phyloP scores from a whole-genome alignment of 2,888 invertebrate genomes.

The Drosophila longiperda region DNA sequence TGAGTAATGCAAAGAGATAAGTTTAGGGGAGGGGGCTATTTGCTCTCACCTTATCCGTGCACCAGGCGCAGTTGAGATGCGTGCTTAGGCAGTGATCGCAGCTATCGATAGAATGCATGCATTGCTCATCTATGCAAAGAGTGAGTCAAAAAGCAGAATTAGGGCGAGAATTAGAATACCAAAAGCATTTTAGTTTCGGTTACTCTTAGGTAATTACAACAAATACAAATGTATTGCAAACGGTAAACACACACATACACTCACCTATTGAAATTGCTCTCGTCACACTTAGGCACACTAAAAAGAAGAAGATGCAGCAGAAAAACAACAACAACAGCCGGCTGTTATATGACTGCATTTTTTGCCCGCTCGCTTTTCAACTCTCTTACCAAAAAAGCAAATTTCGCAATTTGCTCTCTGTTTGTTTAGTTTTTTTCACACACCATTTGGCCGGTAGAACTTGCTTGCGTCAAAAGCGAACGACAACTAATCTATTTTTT shows the following conservation, averaged over 20 bases:
- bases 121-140: slow-evolving; percentile 72
- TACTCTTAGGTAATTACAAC: background rate
- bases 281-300: slow-evolving; percentile 10
- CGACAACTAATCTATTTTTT: slow-evolving; percentile 60
- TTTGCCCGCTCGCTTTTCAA: slow-evolving; percentile 2
- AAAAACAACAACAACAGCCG: slow-evolving; percentile 15
- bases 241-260: slow-evolving; percentile 15
- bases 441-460: slow-evolving; percentile 33
- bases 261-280: slow-evolving; percentile 51
- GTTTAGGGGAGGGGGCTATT: background rate
- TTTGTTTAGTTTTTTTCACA: slow-evolving; percentile 15
- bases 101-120: slow-evolving; percentile 74
- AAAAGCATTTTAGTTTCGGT: background rate
- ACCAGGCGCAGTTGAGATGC: slow-evolving; percentile 83
- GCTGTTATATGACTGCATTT: slow-evolving; percentile 43
- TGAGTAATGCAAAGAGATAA: too few relatives aligned
- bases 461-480: slow-evolving; percentile 55
- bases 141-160: background rate
- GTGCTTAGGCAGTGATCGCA: slow-evolving; percentile 73
- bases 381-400: slow-evolving; percentile 6
- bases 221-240: background rate
- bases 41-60: slow-evolving; percentile 82
- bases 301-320: slow-evolving; percentile 8
- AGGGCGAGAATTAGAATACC: background rate
- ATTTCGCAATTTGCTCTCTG: slow-evolving; percentile 28